Evolutionary conservation across 2,888 invertebrate genomes (phyloP).

Genomic region (Hirudinaria manillensis): DNA sequence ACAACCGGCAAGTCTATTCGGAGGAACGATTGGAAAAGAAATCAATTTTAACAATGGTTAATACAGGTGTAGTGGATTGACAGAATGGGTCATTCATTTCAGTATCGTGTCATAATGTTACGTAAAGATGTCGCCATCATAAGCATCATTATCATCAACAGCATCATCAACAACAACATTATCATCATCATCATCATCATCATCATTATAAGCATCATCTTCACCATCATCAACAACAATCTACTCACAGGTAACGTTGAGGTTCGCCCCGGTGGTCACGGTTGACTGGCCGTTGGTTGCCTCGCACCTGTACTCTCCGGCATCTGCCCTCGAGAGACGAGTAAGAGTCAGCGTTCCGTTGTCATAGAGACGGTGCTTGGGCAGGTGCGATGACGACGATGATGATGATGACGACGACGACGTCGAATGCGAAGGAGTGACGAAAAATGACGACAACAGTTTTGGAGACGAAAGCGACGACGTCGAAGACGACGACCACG

Average conservation of each 20-base stretch:
- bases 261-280: neutral
- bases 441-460: neutral
- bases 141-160: too few species aligned
- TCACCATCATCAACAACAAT: neutral
- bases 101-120: too few species aligned
- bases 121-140: too few species aligned
- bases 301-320: conserved; percentile 13
- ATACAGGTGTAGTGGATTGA: too few species aligned
- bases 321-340: neutral
- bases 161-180: too few species aligned
- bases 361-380: neutral
- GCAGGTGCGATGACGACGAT: neutral
- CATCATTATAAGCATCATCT: too few species aligned
- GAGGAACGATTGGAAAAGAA: too few species aligned
- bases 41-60: too few species aligned
- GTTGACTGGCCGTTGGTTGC: conserved; percentile 6
- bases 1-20: neutral
- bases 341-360: neutral
- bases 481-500: neutral
- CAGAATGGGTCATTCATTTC: too few species aligned
- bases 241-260: conserved; percentile 2
- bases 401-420: conserved; percentile 15
- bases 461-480: conserved; percentile 8
- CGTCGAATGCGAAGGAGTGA: neutral
- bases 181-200: too few species aligned